Conservation (phyloP, 2,888 invertebrate species). For the Epinotia bilunana region DNA sequence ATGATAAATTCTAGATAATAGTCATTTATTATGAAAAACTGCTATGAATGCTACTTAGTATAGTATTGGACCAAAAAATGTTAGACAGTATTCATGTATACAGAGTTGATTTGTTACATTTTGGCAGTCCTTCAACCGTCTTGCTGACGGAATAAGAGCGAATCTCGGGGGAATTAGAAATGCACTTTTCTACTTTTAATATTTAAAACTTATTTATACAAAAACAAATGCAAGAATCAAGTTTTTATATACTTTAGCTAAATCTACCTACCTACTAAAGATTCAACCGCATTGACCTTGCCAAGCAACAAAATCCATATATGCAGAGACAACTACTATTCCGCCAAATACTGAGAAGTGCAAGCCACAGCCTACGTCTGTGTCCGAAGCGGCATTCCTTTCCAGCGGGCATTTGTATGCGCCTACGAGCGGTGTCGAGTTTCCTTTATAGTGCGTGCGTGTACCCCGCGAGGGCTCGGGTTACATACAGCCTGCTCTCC, state of each 20-base stretch:
- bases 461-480: constrained; percentile 16
- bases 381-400: constrained; percentile 21
- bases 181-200: background rate
- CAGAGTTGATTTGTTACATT: too few species aligned
- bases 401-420: constrained; percentile 40
- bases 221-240: background rate
- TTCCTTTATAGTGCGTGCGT: constrained; percentile 50
- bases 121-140: too few species aligned
- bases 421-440: constrained; percentile 57
- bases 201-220: too few species aligned
- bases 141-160: too few species aligned
- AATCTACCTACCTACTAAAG: background rate
- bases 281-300: constrained; percentile 12
- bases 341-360: constrained; percentile 14
- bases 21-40: too few species aligned
- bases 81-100: too few species aligned
- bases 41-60: too few species aligned
- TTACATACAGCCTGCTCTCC: constrained; percentile 32
- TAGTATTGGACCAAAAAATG: too few species aligned
- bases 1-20: background rate
- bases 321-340: constrained; percentile 7
- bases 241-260: background rate
- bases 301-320: constrained; percentile 18
- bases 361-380: background rate
- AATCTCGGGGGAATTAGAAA: too few species aligned